Conservation (phyloP, 2,113 vertebrate genomes). For the Megaceryle torquata region DNA sequence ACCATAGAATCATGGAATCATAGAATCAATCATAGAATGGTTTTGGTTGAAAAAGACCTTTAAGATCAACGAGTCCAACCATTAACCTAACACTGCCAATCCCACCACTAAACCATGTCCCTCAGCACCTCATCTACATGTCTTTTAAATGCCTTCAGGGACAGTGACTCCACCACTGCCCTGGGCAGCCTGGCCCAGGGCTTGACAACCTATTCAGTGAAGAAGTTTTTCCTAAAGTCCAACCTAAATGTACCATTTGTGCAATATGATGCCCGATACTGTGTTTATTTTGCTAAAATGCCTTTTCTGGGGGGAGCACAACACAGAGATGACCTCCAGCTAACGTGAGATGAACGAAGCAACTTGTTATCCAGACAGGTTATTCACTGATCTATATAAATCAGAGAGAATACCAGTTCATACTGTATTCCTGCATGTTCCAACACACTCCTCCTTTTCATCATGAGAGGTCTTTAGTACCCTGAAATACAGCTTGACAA, state of each 20-base stretch:
- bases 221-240: too few species aligned
- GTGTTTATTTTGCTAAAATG: neutral
- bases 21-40: too few species aligned
- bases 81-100: too few species aligned
- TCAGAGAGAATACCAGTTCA: neutral
- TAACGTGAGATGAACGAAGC: neutral
- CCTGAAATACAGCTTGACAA: slow-evolving; percentile 51
- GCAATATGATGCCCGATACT: neutral
- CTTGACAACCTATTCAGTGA: too few species aligned
- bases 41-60: too few species aligned
- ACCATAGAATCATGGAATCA: too few species aligned
- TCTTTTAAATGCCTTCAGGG: too few species aligned
- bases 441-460: slow-evolving; percentile 52
- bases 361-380: neutral
- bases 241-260: neutral
- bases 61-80: too few species aligned
- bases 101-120: too few species aligned
- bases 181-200: too few species aligned
- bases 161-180: too few species aligned
- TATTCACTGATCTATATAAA: slow-evolving; percentile 7
- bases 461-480: slow-evolving; percentile 23
- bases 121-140: too few species aligned
- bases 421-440: neutral
- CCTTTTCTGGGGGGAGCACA: neutral
- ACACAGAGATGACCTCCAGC: neutral